A percentile compares a stretch with the other conserved stretches of the same genome.
Conservation (phyloP, 2,113 vertebrate genomes). For the Ariopsis seemanni region DNA sequence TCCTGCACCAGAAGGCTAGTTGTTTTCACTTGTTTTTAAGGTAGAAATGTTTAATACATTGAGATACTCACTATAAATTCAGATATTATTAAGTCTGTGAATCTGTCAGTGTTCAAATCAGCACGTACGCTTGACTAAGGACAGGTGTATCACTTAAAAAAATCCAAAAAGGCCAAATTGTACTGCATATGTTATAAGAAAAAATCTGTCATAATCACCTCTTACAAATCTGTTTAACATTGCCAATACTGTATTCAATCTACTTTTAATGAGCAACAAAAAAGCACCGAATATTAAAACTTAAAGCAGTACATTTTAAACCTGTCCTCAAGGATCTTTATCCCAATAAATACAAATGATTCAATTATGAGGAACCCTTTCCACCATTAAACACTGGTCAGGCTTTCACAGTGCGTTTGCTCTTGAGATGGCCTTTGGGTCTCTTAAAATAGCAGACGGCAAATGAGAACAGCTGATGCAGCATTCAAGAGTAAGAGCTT, state of each 20-base stretch:
- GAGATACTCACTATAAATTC: background rate
- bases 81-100: conserved; percentile 1
- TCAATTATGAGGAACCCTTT: background rate
- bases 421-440: background rate
- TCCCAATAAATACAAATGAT: background rate
- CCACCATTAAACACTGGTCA: background rate
- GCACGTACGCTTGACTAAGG: conserved; percentile 10
- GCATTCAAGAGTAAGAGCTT: conserved; percentile 42
- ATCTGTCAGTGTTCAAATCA: background rate
- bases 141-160: background rate
- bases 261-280: background rate
- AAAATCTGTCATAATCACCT: background rate
- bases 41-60: background rate
- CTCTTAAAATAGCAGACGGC: conserved; percentile 38
- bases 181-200: background rate
- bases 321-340: background rate
- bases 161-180: background rate
- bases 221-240: background rate
- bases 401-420: conserved; percentile 20
- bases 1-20: conserved; percentile 20
- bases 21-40: background rate
- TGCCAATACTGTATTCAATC: background rate
- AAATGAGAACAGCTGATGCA: conserved; percentile 48
- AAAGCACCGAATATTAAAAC: background rate
- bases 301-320: background rate